Evolutionary conservation across 2,888 invertebrate genomes (phyloP).

Genomic region (Mesorhabditis sp.): DNA sequence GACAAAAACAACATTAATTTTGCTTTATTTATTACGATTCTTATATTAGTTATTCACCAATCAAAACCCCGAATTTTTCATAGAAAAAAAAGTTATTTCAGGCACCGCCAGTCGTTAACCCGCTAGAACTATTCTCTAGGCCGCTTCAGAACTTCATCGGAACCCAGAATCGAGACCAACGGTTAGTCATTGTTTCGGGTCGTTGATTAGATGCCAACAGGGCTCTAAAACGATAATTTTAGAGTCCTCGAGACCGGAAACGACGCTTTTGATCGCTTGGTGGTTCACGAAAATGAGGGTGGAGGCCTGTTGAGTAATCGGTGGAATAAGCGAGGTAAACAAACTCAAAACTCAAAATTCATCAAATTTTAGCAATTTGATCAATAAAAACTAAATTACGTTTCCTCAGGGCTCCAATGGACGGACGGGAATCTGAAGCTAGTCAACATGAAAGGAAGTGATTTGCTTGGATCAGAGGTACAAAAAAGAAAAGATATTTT

Average conservation of each 20-base stretch:
- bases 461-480: neutral
- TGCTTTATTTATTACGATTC: neutral
- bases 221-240: neutral
- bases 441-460: neutral
- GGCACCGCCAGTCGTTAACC: conserved; percentile 2
- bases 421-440: neutral
- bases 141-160: conserved; percentile 1
- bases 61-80: too few species aligned
- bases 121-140: neutral
- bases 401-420: neutral
- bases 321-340: neutral
- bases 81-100: neutral
- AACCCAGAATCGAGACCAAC: neutral
- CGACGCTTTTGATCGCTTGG: neutral
- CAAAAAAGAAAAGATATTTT: neutral
- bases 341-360: neutral
- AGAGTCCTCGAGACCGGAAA: neutral
- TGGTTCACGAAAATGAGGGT: conserved; percentile 6
- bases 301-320: conserved; percentile 2
- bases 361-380: neutral
- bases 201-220: neutral
- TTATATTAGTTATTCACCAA: too few species aligned
- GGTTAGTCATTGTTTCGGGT: neutral
- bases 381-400: too few species aligned
- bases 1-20: neutral